A percentile compares a stretch with the other conserved stretches of the same genome.
These are phyloP conservation scores for Cisticola juncidis DNA, from an alignment of 2,113 vertebrate genomes.

Conservation along the genomic window DNA sequence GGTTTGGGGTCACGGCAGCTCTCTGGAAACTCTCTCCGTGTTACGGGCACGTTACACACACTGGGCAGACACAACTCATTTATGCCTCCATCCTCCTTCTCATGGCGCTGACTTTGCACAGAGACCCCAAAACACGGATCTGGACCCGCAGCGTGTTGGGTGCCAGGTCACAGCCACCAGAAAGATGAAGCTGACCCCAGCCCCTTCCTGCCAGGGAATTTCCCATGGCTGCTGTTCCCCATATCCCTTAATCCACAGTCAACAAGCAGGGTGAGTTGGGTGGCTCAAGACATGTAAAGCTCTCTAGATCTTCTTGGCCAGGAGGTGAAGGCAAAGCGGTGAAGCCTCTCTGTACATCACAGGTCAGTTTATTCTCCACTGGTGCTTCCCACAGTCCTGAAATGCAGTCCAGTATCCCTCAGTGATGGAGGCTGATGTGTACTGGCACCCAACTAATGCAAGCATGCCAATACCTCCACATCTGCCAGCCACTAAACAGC, in stretches of 20 bases:
- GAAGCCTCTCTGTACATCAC: background rate
- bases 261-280: no score
- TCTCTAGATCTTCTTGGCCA: background rate
- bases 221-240: accelerated
- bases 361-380: background rate
- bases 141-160: accelerated
- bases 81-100: no score
- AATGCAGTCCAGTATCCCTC: background rate
- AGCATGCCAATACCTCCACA: constrained; percentile 21
- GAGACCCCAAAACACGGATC: background rate
- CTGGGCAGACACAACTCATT: background rate
- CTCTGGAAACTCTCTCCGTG: background rate
- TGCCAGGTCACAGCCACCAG: accelerated
- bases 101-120: background rate
- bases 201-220: background rate
- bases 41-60: accelerated
- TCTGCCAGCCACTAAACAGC: constrained; percentile 63
- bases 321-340: background rate
- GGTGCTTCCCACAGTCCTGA: background rate
- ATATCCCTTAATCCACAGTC: no score
- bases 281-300: accelerated
- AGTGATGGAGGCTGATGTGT: background rate
- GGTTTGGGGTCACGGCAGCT: background rate
- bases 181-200: no score
- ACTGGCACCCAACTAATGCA: constrained; percentile 3